A percentile compares a stretch with the other conserved stretches of the same genome.
Evolutionary conservation across 2,888 invertebrate genomes (phyloP).

Genomic region (Gastrophysa polygoni): DNA sequence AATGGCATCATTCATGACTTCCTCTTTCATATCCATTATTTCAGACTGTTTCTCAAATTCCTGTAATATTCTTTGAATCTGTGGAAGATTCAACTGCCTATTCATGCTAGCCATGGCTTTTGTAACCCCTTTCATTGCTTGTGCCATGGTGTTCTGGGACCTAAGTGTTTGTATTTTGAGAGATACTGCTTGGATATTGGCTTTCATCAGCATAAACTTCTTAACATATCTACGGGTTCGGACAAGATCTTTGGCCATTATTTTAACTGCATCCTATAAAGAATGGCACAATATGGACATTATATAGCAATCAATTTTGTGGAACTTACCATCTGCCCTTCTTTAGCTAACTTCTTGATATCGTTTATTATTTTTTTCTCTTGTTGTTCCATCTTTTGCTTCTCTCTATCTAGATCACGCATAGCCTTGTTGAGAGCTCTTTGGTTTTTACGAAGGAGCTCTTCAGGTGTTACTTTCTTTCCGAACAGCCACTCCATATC

Average conservation of each 20-base stretch:
- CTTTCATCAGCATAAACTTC: constrained; percentile 99
- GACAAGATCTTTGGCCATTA: constrained; percentile 99
- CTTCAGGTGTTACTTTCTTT: constrained; percentile 94
- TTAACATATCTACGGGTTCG: constrained; percentile 94
- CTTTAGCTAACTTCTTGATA: constrained; percentile 98
- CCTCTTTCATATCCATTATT: constrained; percentile 99
- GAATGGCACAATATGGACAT: neutral
- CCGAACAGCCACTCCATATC: constrained; percentile 96
- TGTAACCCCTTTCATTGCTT: constrained; percentile 99
- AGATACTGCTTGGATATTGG: constrained; percentile 97
- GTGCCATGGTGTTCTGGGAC: constrained; percentile 99
- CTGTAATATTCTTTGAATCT: constrained; percentile 96
- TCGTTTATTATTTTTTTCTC: constrained; percentile 98
- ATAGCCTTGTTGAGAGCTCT: constrained; percentile 97
- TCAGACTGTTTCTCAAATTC: constrained; percentile 99
- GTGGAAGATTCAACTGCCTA: constrained; percentile 93
- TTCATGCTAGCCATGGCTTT: constrained; percentile 99
- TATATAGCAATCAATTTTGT: neutral
- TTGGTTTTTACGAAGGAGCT: constrained; percentile 98
- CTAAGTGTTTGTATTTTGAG: constrained; percentile 97
- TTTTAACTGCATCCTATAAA: constrained; percentile 95
- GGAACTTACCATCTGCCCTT: constrained; percentile 90
- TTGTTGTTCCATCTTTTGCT: constrained; percentile 95
- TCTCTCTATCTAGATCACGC: constrained; percentile 92
- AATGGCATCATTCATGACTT: constrained; percentile 99